Base-by-base conservation (phyloP, 2,797 vertebrate genomes). In the Pogonophryne albipinna region DNA sequence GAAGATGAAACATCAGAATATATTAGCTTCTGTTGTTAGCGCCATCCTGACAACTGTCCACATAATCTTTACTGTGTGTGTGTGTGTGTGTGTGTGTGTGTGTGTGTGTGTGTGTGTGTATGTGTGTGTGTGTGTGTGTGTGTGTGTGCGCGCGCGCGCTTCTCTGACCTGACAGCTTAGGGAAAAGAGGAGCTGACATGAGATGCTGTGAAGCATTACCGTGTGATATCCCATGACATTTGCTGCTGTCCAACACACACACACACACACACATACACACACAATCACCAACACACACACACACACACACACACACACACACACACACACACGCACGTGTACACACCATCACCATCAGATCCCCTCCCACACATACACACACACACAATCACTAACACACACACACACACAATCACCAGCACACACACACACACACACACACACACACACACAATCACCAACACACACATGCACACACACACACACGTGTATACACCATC, bases 161-260 rank as follows among this genome's bases (percentile, higher is more conserved):
- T 1, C 16, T 65, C 72, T 76, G 77, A 74, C 74, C 74, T 82
- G 88, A 85, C 85, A 85, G 82, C 70, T 77, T 17, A 62, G 79
- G 63, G 73, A 78, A 81, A 68, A 71, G 66, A 68, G 50, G 42
- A 78, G 61, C 73, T 85, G 86, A 90, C 82, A 79, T 69, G 79
- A 85, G 75, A 86, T 5, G 78, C 85, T 83, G 82, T 85, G 86
- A 84, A 80, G 87, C 86, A 82, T 86, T 67, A 68, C 73, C 6
- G 68, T 74, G 76, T 80, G 84, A 88, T 85, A 74, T 88, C 86
- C 86, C 83, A 70, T 88, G 88, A 86, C 88, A 85, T 88, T 85
- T 83, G 60, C 75, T 79, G 64, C 84, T 85, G 76, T 85, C 78
- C 64, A 58, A 42, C 51, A 62, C 60, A 71, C 60, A 58, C 71